Evolutionary conservation across 2,888 invertebrate species (phyloP).

Genomic region (Allophyes oxyacanthae): DNA sequence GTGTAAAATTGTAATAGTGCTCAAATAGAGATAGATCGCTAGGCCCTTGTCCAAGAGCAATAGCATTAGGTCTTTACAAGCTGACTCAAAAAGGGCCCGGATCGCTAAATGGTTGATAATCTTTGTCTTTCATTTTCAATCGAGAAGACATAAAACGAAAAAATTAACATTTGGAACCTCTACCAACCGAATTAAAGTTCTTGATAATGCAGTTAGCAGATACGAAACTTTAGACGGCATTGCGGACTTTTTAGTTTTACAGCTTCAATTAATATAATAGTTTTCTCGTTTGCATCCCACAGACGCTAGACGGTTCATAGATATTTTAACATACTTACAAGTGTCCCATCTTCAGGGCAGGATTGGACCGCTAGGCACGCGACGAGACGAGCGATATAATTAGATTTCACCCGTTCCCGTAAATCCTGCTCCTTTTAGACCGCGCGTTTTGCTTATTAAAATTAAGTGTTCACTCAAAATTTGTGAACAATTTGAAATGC

Average conservation of each 20-base stretch:
- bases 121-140: too few relatives aligned
- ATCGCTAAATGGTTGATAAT: constrained; percentile 2
- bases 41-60: constrained; percentile 20
- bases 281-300: constrained; percentile 14
- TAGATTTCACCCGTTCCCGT: constrained; percentile 74
- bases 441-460: constrained; percentile 38
- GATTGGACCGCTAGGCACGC: constrained; percentile 76
- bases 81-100: constrained; percentile 8
- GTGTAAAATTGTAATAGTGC: constrained; percentile 33
- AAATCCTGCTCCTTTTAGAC: constrained; percentile 68
- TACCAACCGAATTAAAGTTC: constrained; percentile 6
- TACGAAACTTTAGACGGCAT: constrained; percentile 26
- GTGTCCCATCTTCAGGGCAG: constrained; percentile 50
- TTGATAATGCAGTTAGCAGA: constrained; percentile 27
- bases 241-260: constrained; percentile 28
- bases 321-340: constrained; percentile 47
- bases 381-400: constrained; percentile 76
- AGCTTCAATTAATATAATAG: constrained; percentile 23
- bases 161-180: too few relatives aligned
- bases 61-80: constrained; percentile 24
- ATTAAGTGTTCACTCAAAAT: constrained; percentile 38
- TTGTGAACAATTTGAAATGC: constrained; percentile 22
- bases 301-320: constrained; percentile 26
- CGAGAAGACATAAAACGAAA: too few relatives aligned
- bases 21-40: constrained; percentile 30